Conservation (phyloP, 2,888 invertebrate species). For the Prenolepis imparis region DNA sequence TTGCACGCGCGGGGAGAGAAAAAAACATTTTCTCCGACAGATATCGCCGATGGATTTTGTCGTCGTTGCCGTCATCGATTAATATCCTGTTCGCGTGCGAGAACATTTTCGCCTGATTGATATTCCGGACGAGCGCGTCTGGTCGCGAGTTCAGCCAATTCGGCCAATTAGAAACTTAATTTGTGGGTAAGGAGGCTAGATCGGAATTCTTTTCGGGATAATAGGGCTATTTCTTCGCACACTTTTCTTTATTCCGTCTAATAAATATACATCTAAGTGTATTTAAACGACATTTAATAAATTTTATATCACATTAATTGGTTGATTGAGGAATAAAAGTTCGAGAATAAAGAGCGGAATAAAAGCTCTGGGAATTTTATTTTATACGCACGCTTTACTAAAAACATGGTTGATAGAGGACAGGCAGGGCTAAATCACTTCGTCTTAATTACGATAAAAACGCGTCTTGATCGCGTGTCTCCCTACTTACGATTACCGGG, state of each 20-base stretch:
- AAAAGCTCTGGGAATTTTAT: not conserved
- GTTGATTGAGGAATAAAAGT: not conserved
- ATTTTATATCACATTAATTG: too few relatives aligned
- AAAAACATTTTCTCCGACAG: slow-evolving; percentile 34
- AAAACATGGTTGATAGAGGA: not conserved
- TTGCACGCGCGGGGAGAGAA: not conserved
- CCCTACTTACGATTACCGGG: not conserved
- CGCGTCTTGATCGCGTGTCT: not conserved
- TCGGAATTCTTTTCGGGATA: too few relatives aligned
- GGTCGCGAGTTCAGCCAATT: slow-evolving; percentile 25
- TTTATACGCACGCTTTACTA: not conserved
- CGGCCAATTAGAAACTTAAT: slow-evolving; percentile 32
- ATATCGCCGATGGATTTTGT: slow-evolving; percentile 27
- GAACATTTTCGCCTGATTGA: slow-evolving; percentile 33
- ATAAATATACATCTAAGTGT: not conserved
- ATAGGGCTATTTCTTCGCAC: not conserved
- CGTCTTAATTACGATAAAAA: not conserved
- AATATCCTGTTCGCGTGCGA: slow-evolving; percentile 34
- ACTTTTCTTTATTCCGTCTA: not conserved
- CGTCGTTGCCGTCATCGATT: not conserved
- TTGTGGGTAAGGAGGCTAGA: slow-evolving; percentile 8
- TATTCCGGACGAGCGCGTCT: slow-evolving; percentile 35
- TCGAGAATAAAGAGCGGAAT: not conserved
- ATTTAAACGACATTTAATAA: not conserved
- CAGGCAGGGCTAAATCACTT: not conserved